A percentile compares a stretch with the other conserved stretches of the same genome.
These are phyloP conservation scores for Poeciliopsis retropinna DNA, from an alignment of 2,113 vertebrate genomes.

Conservation along the genomic window DNA sequence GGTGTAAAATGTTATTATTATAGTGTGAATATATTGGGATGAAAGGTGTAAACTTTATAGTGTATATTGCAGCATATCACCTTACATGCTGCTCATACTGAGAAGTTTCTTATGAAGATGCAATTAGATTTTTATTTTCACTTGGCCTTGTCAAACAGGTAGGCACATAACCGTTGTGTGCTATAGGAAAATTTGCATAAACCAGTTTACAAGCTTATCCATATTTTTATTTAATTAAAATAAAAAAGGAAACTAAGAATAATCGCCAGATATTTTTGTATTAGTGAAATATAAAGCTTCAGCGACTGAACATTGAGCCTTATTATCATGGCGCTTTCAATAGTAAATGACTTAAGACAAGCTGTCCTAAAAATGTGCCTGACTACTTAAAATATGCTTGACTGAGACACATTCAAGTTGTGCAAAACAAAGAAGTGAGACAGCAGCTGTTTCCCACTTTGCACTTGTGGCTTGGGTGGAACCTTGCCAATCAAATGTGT, in stretches of 20 bases:
- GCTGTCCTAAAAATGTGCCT: background rate
- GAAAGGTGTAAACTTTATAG: no score
- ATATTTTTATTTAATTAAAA: background rate
- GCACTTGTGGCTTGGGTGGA: constrained; percentile 49
- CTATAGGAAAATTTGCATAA: no score
- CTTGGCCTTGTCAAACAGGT: no score
- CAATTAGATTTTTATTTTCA: no score
- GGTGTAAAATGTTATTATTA: no score
- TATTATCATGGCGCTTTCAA: background rate
- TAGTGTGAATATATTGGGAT: no score
- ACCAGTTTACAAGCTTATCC: background rate
- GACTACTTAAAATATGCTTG: background rate
- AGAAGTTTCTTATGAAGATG: no score
- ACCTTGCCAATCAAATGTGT: constrained; percentile 52
- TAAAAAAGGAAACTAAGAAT: background rate
- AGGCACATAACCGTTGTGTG: no score
- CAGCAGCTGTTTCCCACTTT: constrained; percentile 19
- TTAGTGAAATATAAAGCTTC: background rate
- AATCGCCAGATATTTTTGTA: background rate
- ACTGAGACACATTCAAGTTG: background rate
- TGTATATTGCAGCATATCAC: no score
- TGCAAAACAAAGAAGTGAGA: constrained; percentile 8
- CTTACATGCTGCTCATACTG: no score
- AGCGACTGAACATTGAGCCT: background rate
- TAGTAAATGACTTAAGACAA: background rate